Base-by-base conservation (phyloP, 2,888 invertebrate genomes). In the Dicycla oo region DNA sequence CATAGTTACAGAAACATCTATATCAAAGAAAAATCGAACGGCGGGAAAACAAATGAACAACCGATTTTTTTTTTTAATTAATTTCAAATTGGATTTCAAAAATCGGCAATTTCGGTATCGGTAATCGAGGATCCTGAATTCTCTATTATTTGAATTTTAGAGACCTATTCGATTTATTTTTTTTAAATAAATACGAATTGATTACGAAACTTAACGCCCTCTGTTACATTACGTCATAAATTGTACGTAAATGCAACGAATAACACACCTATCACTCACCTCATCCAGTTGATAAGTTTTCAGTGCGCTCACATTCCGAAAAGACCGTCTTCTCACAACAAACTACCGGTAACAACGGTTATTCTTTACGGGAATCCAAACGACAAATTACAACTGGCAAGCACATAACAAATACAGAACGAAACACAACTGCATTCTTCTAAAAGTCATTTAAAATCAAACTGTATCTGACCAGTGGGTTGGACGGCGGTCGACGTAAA, bases 391-490 rank as follows among this genome's bases (percentile, higher is more conserved):
- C 73, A 58, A 53, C 49, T 71, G 30, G 67, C 64, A 68, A 75
- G 45, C 57, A 73, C 58, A 69, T 66, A 75, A 66, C 65, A 75
- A 83, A 75, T 70, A 75, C 53, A 47, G 53, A 54, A 84, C 67
- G 60, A 69, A 71, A 69, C 66, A 62, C 58, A 71, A 73, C 72
- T 80, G 75, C 78, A 81, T 87, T 84, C 79, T 81, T 87, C 73
- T 75, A 81, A 87, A 87, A 87, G 80, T 80, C 85, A 83, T 87
- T 87, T 88, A 82, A 82, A 86, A 82, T 74, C 74, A 81, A 86
- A 86, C 80, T 85, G 75, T 81, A 85, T 83, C 77, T 76, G 88
- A 84, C 85, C 88, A 82, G 77, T 57, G 69, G 73, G 64, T 74
- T 60, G 78, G 78, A 57, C 69, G 74, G 73, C 60, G 54, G 78